These are phyloP conservation scores for Sturmia bella DNA, from an alignment of 2,888 invertebrate genomes.

Conservation along the genomic window DNA sequence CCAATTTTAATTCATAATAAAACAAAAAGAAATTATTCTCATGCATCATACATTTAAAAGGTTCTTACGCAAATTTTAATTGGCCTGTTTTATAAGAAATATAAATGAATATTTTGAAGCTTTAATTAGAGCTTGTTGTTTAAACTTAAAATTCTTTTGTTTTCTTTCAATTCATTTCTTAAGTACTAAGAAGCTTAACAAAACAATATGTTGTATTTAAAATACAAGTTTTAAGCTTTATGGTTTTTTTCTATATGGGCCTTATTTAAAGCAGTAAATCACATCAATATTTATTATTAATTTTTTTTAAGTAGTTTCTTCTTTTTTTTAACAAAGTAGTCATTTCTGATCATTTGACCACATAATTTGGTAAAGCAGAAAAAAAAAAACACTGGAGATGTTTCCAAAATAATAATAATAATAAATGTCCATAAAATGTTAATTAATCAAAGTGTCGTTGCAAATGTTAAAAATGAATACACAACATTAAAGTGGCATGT, in stretches of 20 bases:
- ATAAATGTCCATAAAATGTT: constrained; percentile 63
- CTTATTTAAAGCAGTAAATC: constrained; percentile 15
- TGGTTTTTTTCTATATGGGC: not conserved
- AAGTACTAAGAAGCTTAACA: constrained; percentile 2
- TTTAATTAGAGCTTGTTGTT: not conserved
- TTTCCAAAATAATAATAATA: constrained; percentile 63
- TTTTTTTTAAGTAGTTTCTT: constrained; percentile 1
- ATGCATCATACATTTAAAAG: not conserved
- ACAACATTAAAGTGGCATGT: not conserved
- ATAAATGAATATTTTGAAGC: constrained; percentile 15
- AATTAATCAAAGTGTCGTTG: constrained; percentile 62
- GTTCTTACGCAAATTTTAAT: not conserved
- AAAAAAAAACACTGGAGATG: not conserved
- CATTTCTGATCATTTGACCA: constrained; percentile 22
- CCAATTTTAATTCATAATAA: too few species aligned
- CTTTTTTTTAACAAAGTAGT: constrained; percentile 12
- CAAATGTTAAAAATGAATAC: constrained; percentile 24
- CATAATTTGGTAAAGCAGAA: not conserved
- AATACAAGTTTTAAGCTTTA: not conserved
- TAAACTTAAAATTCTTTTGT: constrained; percentile 2
- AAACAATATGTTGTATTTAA: constrained; percentile 18
- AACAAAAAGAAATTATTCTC: too few species aligned
- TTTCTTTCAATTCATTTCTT: not conserved
- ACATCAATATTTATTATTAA: constrained; percentile 48
- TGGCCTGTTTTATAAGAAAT: not conserved